Percentiles rank a stretch among this genome's conserved stretches.
Conservation (phyloP, 2,888 invertebrate genomes). For the Heliconius sara region DNA sequence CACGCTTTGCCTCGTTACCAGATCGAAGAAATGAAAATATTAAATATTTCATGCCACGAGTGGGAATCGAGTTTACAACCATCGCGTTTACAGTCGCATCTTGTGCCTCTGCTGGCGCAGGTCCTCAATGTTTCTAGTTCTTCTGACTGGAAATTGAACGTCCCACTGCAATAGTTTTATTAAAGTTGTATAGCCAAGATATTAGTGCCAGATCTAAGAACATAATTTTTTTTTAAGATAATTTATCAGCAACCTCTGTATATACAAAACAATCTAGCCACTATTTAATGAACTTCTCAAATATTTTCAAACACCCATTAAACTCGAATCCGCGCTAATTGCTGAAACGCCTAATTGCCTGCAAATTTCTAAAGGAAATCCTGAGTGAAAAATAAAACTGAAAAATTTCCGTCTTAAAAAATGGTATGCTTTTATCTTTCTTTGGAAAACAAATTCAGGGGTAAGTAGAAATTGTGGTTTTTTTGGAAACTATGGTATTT, state of each 20-base stretch:
- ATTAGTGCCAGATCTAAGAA: too few species aligned
- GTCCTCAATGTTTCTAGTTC: too few species aligned
- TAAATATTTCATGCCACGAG: too few species aligned
- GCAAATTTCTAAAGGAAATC: constrained; percentile 26
- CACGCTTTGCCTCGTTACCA: too few species aligned
- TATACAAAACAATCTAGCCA: neutral
- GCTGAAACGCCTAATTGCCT: constrained; percentile 27
- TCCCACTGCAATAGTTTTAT: too few species aligned
- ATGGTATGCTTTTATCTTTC: neutral
- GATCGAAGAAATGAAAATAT: too few species aligned
- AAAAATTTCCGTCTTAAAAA: constrained; percentile 6
- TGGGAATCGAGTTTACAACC: too few species aligned
- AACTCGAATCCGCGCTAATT: constrained; percentile 21
- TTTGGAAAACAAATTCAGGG: constrained; percentile 16
- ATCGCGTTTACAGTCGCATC: too few species aligned
- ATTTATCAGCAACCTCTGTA: constrained; percentile 19
- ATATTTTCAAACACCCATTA: constrained; percentile 26
- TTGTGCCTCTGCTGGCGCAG: too few species aligned
- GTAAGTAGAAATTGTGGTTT: neutral
- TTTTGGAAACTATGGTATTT: too few species aligned
- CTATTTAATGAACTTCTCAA: constrained; percentile 17
- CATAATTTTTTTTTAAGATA: neutral
- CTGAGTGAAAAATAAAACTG: constrained; percentile 23
- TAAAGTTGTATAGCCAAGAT: too few species aligned
- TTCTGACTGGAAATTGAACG: too few species aligned